Percentiles rank a stretch among this genome's conserved stretches.
Conservation (phyloP, 2,113 vertebrate species). For the Synodontis membranacea region DNA sequence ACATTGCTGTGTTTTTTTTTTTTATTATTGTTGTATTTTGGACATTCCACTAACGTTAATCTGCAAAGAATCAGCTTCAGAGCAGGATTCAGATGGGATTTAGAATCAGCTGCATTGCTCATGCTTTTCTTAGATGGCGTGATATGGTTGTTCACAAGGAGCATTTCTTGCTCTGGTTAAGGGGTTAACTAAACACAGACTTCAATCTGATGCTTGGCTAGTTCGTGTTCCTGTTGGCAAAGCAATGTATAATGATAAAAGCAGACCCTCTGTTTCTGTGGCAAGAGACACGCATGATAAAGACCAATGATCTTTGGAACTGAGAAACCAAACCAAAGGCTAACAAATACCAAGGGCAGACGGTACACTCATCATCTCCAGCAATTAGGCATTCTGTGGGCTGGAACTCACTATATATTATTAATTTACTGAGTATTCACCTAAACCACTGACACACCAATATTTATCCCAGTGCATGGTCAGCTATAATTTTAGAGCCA, state of each 20-base stretch:
- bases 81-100: not conserved
- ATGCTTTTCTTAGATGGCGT: constrained; percentile 27
- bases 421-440: constrained; percentile 45
- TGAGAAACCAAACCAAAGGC: constrained; percentile 50
- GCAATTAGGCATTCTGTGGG: constrained; percentile 37
- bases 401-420: constrained; percentile 44
- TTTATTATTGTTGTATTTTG: constrained; percentile 7
- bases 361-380: constrained; percentile 46
- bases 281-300: constrained; percentile 46
- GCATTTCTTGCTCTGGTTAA: constrained; percentile 40
- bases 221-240: constrained; percentile 45
- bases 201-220: constrained; percentile 49
- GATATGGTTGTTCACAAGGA: constrained; percentile 27
- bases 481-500: constrained; percentile 35
- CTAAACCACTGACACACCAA: constrained; percentile 51
- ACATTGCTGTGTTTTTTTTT: constrained; percentile 1
- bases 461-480: constrained; percentile 42
- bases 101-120: not conserved
- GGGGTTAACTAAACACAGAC: constrained; percentile 55
- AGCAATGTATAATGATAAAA: constrained; percentile 57
- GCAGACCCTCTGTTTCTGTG: constrained; percentile 44
- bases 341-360: constrained; percentile 50
- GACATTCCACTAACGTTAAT: constrained; percentile 2
- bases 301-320: constrained; percentile 43
- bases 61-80: not conserved